These are phyloP conservation scores for Mus caroli DNA, from an alignment of 2,797 vertebrate genomes.

Conservation along the genomic window DNA sequence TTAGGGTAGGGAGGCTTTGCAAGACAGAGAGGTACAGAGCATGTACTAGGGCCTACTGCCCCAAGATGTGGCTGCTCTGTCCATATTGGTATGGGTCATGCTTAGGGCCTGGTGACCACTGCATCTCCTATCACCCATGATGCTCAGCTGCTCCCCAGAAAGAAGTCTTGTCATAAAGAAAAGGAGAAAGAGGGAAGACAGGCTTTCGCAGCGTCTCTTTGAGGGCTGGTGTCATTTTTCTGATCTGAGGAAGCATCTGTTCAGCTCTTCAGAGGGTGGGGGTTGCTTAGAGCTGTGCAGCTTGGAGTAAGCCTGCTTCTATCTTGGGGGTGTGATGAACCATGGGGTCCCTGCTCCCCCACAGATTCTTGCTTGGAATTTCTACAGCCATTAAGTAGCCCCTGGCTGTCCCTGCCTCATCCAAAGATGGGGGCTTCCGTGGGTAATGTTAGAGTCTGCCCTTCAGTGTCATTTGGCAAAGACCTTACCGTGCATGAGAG, in stretches of 20 bases:
- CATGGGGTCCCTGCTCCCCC: not conserved
- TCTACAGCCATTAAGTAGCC: not conserved
- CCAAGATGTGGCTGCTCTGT: not conserved
- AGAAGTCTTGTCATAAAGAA: slow-evolving; percentile 64
- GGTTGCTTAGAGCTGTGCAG: not conserved
- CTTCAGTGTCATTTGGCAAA: not conserved
- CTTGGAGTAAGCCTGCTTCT: not conserved
- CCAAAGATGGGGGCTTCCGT: not conserved
- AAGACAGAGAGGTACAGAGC: not conserved
- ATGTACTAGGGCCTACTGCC: not conserved
- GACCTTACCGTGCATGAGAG: not conserved
- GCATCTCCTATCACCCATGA: not conserved
- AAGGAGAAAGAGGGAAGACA: slow-evolving; percentile 5
- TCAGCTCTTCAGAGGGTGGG: slow-evolving; percentile 17
- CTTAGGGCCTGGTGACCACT: not conserved
- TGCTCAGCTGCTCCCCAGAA: slow-evolving; percentile 66
- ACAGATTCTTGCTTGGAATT: not conserved
- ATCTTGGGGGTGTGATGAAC: not conserved
- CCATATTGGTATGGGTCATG: not conserved
- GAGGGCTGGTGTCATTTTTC: slow-evolving; percentile 52
- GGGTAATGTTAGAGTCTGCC: not conserved
- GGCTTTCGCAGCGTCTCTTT: slow-evolving; percentile 21
- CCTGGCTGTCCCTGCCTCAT: not conserved
- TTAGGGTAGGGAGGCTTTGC: not conserved
- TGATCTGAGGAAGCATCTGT: slow-evolving; percentile 53